These are phyloP conservation scores for Tautogolabrus adspersus DNA, from an alignment of 2,113 vertebrate genomes.

Conservation along the genomic window DNA sequence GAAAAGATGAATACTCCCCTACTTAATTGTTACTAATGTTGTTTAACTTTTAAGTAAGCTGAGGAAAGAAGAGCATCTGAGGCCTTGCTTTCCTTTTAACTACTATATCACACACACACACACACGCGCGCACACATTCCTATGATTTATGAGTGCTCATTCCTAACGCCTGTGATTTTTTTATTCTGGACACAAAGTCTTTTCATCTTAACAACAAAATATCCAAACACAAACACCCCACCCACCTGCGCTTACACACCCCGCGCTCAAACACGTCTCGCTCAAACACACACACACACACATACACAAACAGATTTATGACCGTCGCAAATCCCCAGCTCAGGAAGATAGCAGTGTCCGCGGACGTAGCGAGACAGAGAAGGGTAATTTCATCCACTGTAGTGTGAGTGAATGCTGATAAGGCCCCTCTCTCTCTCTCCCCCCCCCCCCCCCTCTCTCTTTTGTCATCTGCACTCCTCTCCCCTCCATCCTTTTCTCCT, in stretches of 20 bases:
- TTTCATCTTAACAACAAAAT: conserved; percentile 54
- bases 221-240: conserved; percentile 45
- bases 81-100: conserved; percentile 13
- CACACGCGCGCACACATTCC: neutral
- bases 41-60: conserved; percentile 25
- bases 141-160: conserved; percentile 31
- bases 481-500: neutral
- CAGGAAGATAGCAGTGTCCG: conserved; percentile 58
- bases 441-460: conserved; percentile 15
- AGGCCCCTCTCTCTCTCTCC: conserved; percentile 13
- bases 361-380: conserved; percentile 62
- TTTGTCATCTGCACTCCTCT: conserved; percentile 26
- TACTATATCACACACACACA: neutral
- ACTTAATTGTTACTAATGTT: conserved; percentile 46
- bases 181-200: conserved; percentile 45
- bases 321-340: conserved; percentile 57
- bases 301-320: conserved; percentile 68
- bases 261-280: neutral
- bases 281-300: conserved; percentile 1
- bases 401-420: conserved; percentile 70
- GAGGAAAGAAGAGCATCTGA: neutral
- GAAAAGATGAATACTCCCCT: conserved; percentile 4
- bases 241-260: conserved; percentile 22
- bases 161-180: conserved; percentile 46
- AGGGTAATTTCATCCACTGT: conserved; percentile 73